Base-by-base conservation (phyloP, 2,113 vertebrate genomes). In the Anhinga anhinga region DNA sequence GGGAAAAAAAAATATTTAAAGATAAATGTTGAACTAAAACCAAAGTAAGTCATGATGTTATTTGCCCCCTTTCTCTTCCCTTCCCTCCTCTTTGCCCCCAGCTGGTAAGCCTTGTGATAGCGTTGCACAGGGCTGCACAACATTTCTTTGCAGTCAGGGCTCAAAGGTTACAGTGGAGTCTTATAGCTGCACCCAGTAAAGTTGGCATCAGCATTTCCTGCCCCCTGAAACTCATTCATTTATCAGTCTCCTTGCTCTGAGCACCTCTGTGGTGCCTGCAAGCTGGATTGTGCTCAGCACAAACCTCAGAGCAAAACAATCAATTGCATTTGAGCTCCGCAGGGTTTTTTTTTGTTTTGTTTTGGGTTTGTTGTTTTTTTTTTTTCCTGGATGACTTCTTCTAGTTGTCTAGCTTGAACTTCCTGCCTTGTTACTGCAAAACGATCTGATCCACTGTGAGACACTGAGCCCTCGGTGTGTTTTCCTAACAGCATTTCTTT, bases 21-120 rank as follows among this genome's bases (percentile, higher is more conserved):
- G 92, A 80, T 94, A 96, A 96, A 96, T 27, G 86, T 84, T 97
- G 90, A 97, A 95, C 89, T 96, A 83, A 97, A 98, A 45, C 93
- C 88, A 91, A 97, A 96, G 94, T 90, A 89, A 96, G 93, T 91
- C 71, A 88, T 59, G 69, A 83, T 96, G 82, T 90, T 96, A 78
- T 87, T 91, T 95, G 83, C 72, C 88, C 86, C 79, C n/a, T 95
- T 96, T 93, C 69, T 82, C 80, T 83, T 74, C n/a, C 63, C 38
- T 95, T 90, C 66, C 85, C 79, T 91, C 62, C 56, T 82, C 84
- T 89, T 69, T 93, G 58, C 50, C 77, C 80, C 45, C 19, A 52
- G 76, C 49, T 74, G 76, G 70, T 72, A 84, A 97, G 90, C 86
- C 76, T 65, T 82, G 25, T 61, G 93, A 66, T 69, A 86, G 67